A percentile compares a stretch with the other conserved stretches of the same genome.
phyloP scores from a whole-genome alignment of 2,113 vertebrate genomes.

The Artemisiospiza belli region DNA sequence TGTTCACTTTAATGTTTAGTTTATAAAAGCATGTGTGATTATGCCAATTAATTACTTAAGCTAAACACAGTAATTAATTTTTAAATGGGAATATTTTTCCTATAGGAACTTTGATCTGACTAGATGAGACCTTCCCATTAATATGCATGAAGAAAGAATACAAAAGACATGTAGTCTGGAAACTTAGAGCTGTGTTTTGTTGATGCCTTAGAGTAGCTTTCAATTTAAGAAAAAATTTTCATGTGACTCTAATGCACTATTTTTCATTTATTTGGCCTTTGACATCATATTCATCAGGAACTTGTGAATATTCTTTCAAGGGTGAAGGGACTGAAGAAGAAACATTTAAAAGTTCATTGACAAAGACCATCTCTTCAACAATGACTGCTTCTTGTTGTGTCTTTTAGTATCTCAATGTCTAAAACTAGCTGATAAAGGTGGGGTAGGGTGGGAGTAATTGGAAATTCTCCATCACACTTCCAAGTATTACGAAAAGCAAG shows the following conservation, averaged over 20 bases:
- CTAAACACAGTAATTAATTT: conserved; percentile 59
- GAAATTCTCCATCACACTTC: background rate
- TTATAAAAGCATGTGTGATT: conserved; percentile 46
- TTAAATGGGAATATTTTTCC: conserved; percentile 46
- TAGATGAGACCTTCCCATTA: conserved; percentile 47
- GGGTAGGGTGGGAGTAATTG: background rate
- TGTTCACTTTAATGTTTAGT: conserved; percentile 42
- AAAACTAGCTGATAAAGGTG: conserved; percentile 44
- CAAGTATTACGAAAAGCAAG: background rate
- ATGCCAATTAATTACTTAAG: conserved; percentile 56
- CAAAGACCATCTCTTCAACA: background rate
- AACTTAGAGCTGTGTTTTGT: conserved; percentile 47
- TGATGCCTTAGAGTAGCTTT: conserved; percentile 50
- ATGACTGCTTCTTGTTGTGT: background rate
- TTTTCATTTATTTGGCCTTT: conserved; percentile 69
- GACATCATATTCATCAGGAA: conserved; percentile 63
- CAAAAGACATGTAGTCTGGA: conserved; percentile 34
- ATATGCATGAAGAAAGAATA: conserved; percentile 54
- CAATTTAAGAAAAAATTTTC: conserved; percentile 61
- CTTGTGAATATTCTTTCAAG: conserved; percentile 55
- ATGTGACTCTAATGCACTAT: conserved; percentile 48
- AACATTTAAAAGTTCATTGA: conserved; percentile 34
- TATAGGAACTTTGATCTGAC: conserved; percentile 32
- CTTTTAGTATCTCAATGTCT: conserved; percentile 1
- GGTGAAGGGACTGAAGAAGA: conserved; percentile 44